A percentile compares a stretch with the other conserved stretches of the same genome.
These are phyloP conservation scores for Chouioia cunea DNA, from an alignment of 2,888 invertebrate genomes.

Conservation along the genomic window DNA sequence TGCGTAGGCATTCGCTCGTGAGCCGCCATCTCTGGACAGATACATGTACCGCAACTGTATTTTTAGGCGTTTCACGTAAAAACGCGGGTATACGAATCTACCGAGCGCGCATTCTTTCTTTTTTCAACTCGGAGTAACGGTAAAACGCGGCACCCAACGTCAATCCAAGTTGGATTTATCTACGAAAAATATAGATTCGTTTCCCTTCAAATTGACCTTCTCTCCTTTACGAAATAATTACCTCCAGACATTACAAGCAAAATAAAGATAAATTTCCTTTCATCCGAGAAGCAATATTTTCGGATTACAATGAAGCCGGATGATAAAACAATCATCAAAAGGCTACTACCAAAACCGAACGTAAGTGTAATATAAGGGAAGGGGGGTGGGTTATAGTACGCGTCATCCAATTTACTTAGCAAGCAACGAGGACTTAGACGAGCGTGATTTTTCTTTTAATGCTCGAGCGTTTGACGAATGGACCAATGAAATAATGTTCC, in stretches of 20 bases:
- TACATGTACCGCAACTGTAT: constrained; percentile 58
- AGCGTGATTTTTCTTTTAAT: constrained; percentile 39
- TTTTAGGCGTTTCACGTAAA: constrained; percentile 61
- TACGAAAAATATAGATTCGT: too few species aligned
- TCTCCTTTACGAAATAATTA: too few species aligned
- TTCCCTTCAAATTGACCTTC: too few species aligned
- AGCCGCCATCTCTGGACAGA: constrained; percentile 65
- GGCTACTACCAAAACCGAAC: not conserved
- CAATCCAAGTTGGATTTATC: too few species aligned
- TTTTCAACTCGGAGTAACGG: not conserved
- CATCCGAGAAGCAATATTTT: not conserved
- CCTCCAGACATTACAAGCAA: too few species aligned
- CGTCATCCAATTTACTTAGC: constrained; percentile 39
- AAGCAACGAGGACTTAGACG: constrained; percentile 21
- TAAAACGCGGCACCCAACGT: too few species aligned
- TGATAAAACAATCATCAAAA: constrained; percentile 27
- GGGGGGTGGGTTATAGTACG: not conserved
- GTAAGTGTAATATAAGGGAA: not conserved
- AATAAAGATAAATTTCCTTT: not conserved
- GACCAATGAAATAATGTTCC: constrained; percentile 51
- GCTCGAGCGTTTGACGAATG: constrained; percentile 49
- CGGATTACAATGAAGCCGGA: not conserved
- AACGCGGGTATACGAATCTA: constrained; percentile 56
- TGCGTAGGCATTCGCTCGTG: constrained; percentile 52
- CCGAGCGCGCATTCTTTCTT: not conserved